phyloP scores from a whole-genome alignment of 1,140 invertebrate species.

The Eciton burchellii region DNA sequence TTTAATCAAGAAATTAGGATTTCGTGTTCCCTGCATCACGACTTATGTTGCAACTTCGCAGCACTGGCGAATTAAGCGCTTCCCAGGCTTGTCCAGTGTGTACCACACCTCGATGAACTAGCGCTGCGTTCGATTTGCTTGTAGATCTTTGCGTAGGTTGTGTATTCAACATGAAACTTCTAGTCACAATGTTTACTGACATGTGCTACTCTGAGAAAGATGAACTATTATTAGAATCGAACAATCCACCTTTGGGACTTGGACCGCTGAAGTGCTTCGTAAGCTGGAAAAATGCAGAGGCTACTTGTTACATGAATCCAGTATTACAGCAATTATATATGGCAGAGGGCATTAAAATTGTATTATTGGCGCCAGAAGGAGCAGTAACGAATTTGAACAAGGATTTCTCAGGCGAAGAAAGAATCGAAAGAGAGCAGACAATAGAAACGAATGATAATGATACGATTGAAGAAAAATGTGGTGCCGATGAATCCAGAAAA shows the following conservation, averaged over 20 bases:
- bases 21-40: slow-evolving; percentile 98
- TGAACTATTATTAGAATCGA: slow-evolving; percentile 96
- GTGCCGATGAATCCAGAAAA: slow-evolving; percentile 87
- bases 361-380: slow-evolving; percentile 92
- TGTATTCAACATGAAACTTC: slow-evolving; percentile 95
- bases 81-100: slow-evolving; percentile 95
- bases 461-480: slow-evolving; percentile 85
- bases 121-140: slow-evolving; percentile 96
- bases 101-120: slow-evolving; percentile 93
- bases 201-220: slow-evolving; percentile 97
- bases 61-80: slow-evolving; percentile 88
- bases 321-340: slow-evolving; percentile 98
- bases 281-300: slow-evolving; percentile 98
- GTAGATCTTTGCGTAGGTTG: slow-evolving; percentile 95
- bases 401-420: slow-evolving; percentile 95
- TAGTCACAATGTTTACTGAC: slow-evolving; percentile 94
- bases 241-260: slow-evolving; percentile 98
- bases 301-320: slow-evolving; percentile 99
- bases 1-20: slow-evolving; percentile 96
- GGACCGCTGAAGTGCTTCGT: slow-evolving; percentile 96
- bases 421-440: slow-evolving; percentile 86
- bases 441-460: slow-evolving; percentile 86
- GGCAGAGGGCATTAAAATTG: slow-evolving; percentile 95
- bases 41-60: slow-evolving; percentile 93
- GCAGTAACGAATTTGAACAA: slow-evolving; percentile 95